phyloP scores from a whole-genome alignment of 2,113 vertebrate species.

The Pithys albifrons region DNA sequence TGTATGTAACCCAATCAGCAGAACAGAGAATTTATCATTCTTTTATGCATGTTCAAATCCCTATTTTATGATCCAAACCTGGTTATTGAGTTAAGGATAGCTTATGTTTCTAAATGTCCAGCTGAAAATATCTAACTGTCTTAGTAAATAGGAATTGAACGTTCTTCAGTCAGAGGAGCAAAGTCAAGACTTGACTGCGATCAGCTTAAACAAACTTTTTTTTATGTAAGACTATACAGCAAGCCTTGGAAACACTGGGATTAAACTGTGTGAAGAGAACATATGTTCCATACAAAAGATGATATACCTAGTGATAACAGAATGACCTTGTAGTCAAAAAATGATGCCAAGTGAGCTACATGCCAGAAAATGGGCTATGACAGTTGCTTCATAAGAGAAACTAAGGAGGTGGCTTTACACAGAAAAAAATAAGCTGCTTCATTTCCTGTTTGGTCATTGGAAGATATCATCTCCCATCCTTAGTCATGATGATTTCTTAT shows the following conservation, averaged over 20 bases:
- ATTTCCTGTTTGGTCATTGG: conserved; percentile 5
- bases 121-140: not conserved
- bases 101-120: not conserved
- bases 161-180: not conserved
- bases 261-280: not conserved
- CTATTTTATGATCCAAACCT: not conserved
- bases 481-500: not conserved
- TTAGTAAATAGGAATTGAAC: not conserved
- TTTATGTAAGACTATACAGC: not conserved
- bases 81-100: not conserved
- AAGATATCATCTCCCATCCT: not conserved
- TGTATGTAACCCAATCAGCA: not conserved
- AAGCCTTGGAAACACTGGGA: not conserved
- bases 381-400: conserved; percentile 51
- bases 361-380: conserved; percentile 44
- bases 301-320: conserved; percentile 49
- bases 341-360: not conserved
- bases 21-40: not conserved
- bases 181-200: not conserved
- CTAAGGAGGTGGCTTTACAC: conserved; percentile 33
- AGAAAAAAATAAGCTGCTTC: conserved; percentile 32
- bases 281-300: conserved; percentile 51
- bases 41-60: not conserved
- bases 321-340: conserved; percentile 61
- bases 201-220: conserved; percentile 3